Percentiles rank a stretch among this genome's conserved stretches.
Conservation (phyloP, 2,888 invertebrate genomes). For the Aphidius colemani region DNA sequence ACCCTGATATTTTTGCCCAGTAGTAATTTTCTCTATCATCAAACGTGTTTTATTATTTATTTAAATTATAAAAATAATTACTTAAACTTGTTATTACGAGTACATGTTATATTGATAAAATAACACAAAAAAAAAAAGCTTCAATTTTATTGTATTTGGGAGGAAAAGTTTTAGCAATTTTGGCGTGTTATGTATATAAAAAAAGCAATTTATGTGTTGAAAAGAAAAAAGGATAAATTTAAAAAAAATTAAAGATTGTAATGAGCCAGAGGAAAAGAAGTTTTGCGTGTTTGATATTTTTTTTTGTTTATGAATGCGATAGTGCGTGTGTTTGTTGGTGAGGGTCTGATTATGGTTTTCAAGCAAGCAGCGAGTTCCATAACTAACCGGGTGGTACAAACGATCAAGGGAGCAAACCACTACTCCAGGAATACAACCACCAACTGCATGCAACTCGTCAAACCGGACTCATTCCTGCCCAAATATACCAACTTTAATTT, state of each 20-base stretch:
- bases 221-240: no score
- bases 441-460: constrained; percentile 40
- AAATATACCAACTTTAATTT: constrained; percentile 40
- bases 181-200: constrained; percentile 2
- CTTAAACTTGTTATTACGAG: background rate
- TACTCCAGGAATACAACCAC: no score
- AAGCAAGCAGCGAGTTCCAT: no score
- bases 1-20: background rate
- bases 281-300: constrained; percentile 10
- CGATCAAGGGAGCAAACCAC: constrained; percentile 39
- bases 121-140: no score
- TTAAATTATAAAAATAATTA: no score
- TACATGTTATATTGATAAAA: no score
- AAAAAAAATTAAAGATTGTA: no score
- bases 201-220: no score
- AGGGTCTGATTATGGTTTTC: no score
- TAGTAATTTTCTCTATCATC: constrained; percentile 8
- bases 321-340: no score
- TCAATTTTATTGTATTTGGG: background rate
- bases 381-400: constrained; percentile 34
- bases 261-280: background rate
- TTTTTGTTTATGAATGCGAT: background rate
- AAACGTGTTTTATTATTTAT: background rate
- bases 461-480: constrained; percentile 48
- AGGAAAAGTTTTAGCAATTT: constrained; percentile 9